phyloP scores from a whole-genome alignment of 2,888 invertebrate species.

The Drosophila buzzatii region DNA sequence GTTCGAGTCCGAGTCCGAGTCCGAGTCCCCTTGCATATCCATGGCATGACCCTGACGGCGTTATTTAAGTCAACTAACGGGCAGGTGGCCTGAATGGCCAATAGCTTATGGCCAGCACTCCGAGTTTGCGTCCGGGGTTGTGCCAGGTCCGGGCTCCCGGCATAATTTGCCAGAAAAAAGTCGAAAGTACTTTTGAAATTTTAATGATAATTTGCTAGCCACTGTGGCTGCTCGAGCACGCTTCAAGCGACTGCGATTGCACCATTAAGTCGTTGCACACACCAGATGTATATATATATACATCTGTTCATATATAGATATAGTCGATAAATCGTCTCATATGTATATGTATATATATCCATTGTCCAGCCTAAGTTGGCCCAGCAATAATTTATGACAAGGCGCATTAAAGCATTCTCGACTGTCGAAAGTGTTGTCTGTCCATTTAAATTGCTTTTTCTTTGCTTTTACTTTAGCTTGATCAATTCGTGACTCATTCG shows the following conservation, averaged over 20 bases:
- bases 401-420: slow-evolving; percentile 38
- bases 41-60: slow-evolving; percentile 48
- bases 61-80: slow-evolving; percentile 50
- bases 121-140: background rate
- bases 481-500: slow-evolving; percentile 10
- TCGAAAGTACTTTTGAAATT: slow-evolving; percentile 65
- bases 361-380: slow-evolving; percentile 46
- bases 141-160: slow-evolving; percentile 14
- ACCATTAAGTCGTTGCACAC: slow-evolving; percentile 22
- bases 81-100: slow-evolving; percentile 76
- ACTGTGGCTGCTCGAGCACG: slow-evolving; percentile 29
- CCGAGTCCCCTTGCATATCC: slow-evolving; percentile 38
- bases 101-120: slow-evolving; percentile 58
- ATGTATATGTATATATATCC: slow-evolving; percentile 13
- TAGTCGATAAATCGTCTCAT: slow-evolving; percentile 15
- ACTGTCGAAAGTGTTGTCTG: slow-evolving; percentile 30
- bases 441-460: slow-evolving; percentile 17
- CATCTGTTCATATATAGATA: slow-evolving; percentile 3
- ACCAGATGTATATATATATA: background rate
- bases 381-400: slow-evolving; percentile 65
- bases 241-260: slow-evolving; percentile 27
- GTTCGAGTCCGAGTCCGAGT: background rate
- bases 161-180: slow-evolving; percentile 62
- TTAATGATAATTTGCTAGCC: slow-evolving; percentile 65
- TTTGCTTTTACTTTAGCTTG: background rate